Evolutionary conservation across 2,888 invertebrate species (phyloP).

Genomic region (Pheosia gnoma): DNA sequence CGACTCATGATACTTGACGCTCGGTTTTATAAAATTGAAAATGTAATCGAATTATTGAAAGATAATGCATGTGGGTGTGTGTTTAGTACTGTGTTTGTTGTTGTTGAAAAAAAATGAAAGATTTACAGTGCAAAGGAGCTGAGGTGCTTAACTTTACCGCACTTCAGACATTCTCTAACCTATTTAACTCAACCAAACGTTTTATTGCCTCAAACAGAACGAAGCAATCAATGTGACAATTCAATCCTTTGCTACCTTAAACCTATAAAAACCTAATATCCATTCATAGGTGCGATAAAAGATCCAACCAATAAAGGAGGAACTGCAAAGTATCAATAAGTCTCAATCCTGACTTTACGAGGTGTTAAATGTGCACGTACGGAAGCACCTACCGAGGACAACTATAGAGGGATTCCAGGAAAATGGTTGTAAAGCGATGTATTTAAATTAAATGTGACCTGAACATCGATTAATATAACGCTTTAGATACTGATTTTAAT

Average conservation of each 20-base stretch:
- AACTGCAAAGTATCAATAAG: slow-evolving; percentile 44
- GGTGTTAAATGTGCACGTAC: slow-evolving; percentile 36
- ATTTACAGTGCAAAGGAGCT: background rate
- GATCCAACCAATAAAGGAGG: slow-evolving; percentile 19
- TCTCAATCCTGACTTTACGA: slow-evolving; percentile 46
- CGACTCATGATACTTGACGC: slow-evolving; percentile 54
- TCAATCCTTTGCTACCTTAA: background rate
- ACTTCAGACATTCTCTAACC: no score
- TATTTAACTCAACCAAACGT: no score
- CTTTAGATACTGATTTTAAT: background rate
- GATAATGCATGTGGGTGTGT: slow-evolving; percentile 25
- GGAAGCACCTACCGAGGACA: slow-evolving; percentile 25
- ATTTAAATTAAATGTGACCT: slow-evolving; percentile 1
- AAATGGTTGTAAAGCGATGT: background rate
- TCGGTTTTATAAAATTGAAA: slow-evolving; percentile 66
- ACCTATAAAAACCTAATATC: slow-evolving; percentile 20
- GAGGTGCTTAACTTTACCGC: no score
- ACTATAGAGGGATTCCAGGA: background rate
- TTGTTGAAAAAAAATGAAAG: background rate
- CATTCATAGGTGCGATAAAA: slow-evolving; percentile 32
- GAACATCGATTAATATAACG: background rate
- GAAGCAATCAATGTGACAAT: background rate
- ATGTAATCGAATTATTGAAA: slow-evolving; percentile 54
- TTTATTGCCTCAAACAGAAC: background rate
- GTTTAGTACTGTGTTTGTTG: slow-evolving; percentile 10